These are phyloP conservation scores for Strix aluco DNA, from an alignment of 2,113 vertebrate species.

Conservation along the genomic window DNA sequence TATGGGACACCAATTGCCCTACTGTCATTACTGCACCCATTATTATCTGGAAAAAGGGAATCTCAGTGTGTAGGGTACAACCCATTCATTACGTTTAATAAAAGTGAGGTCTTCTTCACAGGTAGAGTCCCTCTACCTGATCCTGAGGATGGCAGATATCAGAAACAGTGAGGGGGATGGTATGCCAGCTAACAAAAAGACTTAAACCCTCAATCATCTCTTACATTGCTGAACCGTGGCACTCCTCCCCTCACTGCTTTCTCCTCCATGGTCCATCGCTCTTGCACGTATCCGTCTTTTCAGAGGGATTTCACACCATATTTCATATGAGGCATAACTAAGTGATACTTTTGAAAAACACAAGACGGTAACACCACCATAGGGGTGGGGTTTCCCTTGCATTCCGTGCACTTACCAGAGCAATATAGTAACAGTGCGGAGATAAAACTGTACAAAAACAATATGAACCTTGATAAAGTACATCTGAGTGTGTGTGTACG, in stretches of 20 bases:
- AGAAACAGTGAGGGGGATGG: neutral
- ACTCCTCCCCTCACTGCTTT: neutral
- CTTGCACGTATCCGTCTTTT: neutral
- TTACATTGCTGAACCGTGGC: fast-evolving
- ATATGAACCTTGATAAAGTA: neutral
- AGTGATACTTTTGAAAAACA: neutral
- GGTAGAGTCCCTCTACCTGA: neutral
- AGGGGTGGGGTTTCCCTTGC: neutral
- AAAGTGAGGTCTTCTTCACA: neutral
- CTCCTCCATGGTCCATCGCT: neutral
- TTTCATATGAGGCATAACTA: neutral
- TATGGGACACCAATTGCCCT: neutral
- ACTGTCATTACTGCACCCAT: neutral
- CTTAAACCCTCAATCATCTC: neutral
- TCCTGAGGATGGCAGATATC: neutral
- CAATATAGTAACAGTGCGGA: neutral
- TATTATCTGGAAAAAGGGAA: neutral
- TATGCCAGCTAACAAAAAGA: neutral
- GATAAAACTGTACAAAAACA: neutral
- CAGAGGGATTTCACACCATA: neutral
- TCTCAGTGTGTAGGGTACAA: neutral
- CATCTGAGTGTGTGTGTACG: neutral
- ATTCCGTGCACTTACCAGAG: neutral
- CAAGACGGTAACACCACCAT: fast-evolving
- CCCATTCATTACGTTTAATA: neutral